Evolutionary conservation across 2,113 vertebrate genomes (phyloP).

Genomic region (Macrotus californicus): DNA sequence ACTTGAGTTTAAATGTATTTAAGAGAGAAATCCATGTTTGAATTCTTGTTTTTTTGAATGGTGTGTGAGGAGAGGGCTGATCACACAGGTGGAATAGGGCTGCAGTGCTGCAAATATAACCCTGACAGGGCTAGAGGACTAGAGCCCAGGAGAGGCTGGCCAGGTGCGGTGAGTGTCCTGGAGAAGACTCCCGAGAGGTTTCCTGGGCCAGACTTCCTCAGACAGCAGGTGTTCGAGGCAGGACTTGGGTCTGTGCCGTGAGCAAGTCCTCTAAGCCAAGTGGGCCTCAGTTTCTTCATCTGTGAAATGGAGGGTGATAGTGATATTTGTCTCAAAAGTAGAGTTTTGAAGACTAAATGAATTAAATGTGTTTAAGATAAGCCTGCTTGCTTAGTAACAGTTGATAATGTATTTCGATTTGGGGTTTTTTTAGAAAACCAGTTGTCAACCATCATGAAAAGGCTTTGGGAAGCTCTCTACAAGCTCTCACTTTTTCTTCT

Average conservation of each 20-base stretch:
- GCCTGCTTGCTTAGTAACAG: not conserved
- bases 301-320: not conserved
- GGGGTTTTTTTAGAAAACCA: not conserved
- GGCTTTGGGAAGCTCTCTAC: not conserved
- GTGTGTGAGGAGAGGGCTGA: not conserved
- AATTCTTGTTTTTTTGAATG: not conserved
- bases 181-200: not conserved
- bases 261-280: not conserved
- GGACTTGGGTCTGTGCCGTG: not conserved
- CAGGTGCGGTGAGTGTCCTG: not conserved
- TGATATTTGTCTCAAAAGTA: not conserved
- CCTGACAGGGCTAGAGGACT: not conserved
- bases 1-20: slow-evolving; percentile 35
- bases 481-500: not conserved
- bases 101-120: not conserved
- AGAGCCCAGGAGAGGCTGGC: not conserved
- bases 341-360: not conserved
- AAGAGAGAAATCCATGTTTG: slow-evolving; percentile 6
- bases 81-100: not conserved
- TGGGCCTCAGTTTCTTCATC: not conserved
- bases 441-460: not conserved
- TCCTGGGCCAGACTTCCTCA: not conserved
- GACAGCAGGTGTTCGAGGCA: not conserved
- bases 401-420: not conserved
- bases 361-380: slow-evolving; percentile 4